Conservation (phyloP, 1,140 invertebrate genomes). For the Drosophila ambigua region DNA sequence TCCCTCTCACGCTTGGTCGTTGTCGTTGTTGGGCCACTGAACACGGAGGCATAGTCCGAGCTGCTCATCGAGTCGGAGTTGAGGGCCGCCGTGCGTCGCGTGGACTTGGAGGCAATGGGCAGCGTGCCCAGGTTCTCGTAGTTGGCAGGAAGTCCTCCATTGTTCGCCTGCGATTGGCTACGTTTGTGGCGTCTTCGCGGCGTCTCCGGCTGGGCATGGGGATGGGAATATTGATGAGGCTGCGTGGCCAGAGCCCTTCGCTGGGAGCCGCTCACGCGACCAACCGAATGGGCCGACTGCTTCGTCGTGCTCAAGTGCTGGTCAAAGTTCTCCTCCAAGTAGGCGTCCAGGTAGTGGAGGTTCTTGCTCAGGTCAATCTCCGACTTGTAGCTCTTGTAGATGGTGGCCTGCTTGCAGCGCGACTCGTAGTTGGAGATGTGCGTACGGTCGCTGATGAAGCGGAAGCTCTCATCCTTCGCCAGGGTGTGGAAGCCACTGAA, state of each 20-base stretch:
- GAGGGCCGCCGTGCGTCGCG: conserved; percentile 11
- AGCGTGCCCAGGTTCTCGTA: conserved; percentile 75
- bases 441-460: conserved; percentile 74
- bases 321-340: conserved; percentile 80
- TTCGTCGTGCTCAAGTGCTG: conserved; percentile 60
- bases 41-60: conserved; percentile 83
- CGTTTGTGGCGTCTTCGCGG: conserved; percentile 60
- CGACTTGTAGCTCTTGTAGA: conserved; percentile 83
- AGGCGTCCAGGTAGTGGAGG: conserved; percentile 80
- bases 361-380: conserved; percentile 83
- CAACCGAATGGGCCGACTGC: conserved; percentile 71
- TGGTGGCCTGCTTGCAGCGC: conserved; percentile 71
- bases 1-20: conserved; percentile 14
- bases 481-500: conserved; percentile 72
- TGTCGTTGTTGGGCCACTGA: conserved; percentile 69
- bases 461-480: conserved; percentile 79
- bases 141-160: conserved; percentile 38
- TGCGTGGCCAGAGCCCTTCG: conserved; percentile 51
- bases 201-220: conserved; percentile 3
- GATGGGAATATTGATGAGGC: not conserved
- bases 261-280: conserved; percentile 56
- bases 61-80: conserved; percentile 79
- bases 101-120: conserved; percentile 47
- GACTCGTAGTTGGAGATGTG: conserved; percentile 78
- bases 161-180: conserved; percentile 65